Base-by-base conservation (phyloP, 2,888 invertebrate species). In the Drosophila atripex region DNA sequence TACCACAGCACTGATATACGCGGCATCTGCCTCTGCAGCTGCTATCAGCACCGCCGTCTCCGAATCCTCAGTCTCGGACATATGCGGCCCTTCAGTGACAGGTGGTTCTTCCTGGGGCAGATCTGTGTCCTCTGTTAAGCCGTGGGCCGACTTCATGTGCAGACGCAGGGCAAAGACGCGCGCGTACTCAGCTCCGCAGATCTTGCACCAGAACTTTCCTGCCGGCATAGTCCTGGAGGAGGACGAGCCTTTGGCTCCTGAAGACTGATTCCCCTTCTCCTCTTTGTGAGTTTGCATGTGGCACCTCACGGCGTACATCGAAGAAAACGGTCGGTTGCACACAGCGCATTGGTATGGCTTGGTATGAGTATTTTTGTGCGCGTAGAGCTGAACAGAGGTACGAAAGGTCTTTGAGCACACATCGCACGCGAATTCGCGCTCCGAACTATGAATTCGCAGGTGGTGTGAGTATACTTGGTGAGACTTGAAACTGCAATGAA, bases 401-500 rank as follows among this genome's bases (percentile, higher is more conserved):
- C 96, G 96, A 91, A 96, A 96, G 0, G 95, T 94, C 86, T 96
- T 96, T 0, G 95, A 94, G 73, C 96, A 96, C 86, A 92, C 94
- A 0, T 95, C 94, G 80, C 96, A 96, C 75, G 94, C 94, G 90
- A 95, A 96, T 6, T 94, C 94, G 12, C 96, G 93, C n/a, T 94
- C 95, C 5, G 95, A 94, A 0, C 95, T 95, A 83, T 96, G 96
- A 0, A 95, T 96, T 46, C 94, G 91, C 53, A 96, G 86, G 79
- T 96, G 96, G 80, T 96, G 96, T 77, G 95, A 95, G 91, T 95
- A 96, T 0, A 95, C 96, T 61, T 95, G 95, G 77, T 95, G 95
- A 0, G 96, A 95, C 89, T 96, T 96, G 80, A 96, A 96, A 77
- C 95, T 94, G 80, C 1, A 63, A 55, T 12, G 12, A 12, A 58